phyloP scores from a whole-genome alignment of 2,113 vertebrate species.

The Erpornis zantholeuca region DNA sequence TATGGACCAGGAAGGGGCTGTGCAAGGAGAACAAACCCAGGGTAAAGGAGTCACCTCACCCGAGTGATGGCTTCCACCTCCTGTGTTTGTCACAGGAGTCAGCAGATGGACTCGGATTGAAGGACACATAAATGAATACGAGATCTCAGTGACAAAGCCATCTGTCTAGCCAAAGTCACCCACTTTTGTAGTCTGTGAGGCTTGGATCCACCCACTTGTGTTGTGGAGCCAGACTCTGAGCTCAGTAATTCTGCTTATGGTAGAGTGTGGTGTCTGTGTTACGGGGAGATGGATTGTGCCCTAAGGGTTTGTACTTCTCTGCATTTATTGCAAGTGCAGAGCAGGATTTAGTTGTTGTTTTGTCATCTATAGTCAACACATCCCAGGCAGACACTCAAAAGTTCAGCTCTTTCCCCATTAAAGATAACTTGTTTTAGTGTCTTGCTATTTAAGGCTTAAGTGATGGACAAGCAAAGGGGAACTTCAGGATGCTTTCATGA shows the following conservation, averaged over 20 bases:
- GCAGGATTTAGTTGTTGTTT: background rate
- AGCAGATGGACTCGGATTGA: conserved; percentile 36
- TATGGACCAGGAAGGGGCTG: background rate
- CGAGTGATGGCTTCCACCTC: background rate
- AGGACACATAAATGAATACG: background rate
- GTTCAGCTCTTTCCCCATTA: background rate
- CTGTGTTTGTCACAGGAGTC: background rate
- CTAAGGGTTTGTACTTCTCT: background rate
- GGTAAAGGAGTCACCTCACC: background rate
- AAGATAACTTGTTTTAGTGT: background rate
- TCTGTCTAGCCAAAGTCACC: conserved; percentile 58
- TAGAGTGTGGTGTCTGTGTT: background rate
- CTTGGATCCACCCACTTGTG: conserved; percentile 42
- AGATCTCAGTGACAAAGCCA: conserved; percentile 55
- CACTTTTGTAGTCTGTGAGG: conserved; percentile 39
- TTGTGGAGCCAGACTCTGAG: conserved; percentile 39
- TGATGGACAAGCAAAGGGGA: background rate
- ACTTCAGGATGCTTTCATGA: background rate
- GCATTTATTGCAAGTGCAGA: background rate
- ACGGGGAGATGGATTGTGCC: background rate
- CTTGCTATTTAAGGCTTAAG: background rate
- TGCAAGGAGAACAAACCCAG: background rate
- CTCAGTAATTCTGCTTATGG: background rate
- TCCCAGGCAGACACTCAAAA: background rate
- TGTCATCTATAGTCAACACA: background rate